Evolutionary conservation across 92 coral and sea anemone species (phyloP), one percentile per base, ranked within the genome.

Genomic region (Metridium senile): DNA sequence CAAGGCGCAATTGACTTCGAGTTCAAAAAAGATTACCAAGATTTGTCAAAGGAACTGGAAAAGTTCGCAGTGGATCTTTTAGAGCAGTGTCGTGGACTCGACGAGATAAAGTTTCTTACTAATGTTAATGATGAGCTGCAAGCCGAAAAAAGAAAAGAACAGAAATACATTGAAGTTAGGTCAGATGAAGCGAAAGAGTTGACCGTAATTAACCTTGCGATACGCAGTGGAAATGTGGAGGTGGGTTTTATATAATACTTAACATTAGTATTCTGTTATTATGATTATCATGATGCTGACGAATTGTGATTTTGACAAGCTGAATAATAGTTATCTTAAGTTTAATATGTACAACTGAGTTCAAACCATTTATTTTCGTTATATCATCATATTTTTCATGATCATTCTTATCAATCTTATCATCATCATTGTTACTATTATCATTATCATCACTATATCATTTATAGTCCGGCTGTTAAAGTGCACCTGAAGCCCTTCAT

Each of bases 81-180:
- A 58, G 89, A 88, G 34, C 84, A 88, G 63, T 88, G 93, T 65
- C 82, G 84, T 28, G 84, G 83, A 16, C 74, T 71, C n/a, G 54
- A 81, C 46, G 93, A 88, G 67, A 80, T 80, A n/a, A 62, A 80
- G 17, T 61, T 72, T 27, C 67, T 88, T 33, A 84, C 85, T 29
- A 66, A 84, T 33, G 80, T 88, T 18, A n/a, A n/a, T 13, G 67
- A 63, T 17, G 84, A 81, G 10, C 30, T 75, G 21, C 53, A 57
- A 52, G 59, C 4, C 20, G 70, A 72, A 19, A 23, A 26, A 23
- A 54, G 39, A 17, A 53, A 33, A 74, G 25, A 66, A 19, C 62
- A 39, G 57, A 70, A 74, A 63, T 74, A 85, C 70, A 45, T 74
- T 8, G 66, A 64, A 63, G 84, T 79, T 1, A 52, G 51, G 27